Conservation (phyloP, 2,113 vertebrate species). For the Podilymbus podiceps region DNA sequence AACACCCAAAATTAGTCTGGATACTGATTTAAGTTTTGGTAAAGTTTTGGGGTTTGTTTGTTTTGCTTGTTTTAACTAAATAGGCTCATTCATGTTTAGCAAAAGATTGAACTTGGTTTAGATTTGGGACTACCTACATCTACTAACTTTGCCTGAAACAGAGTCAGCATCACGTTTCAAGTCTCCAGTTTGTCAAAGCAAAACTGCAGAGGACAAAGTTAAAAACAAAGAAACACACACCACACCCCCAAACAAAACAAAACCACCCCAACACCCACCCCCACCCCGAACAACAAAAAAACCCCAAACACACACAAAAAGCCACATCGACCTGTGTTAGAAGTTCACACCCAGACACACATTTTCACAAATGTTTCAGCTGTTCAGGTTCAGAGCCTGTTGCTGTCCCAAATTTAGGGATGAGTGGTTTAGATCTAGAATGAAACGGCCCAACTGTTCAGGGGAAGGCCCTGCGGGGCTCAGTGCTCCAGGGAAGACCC, state of each 20-base stretch:
- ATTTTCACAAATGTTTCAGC: not conserved
- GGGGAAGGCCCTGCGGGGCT: not conserved
- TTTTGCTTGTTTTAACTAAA: not conserved
- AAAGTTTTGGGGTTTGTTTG: not conserved
- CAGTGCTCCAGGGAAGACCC: not conserved
- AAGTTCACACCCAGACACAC: not conserved
- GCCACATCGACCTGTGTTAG: not conserved
- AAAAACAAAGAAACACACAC: not conserved
- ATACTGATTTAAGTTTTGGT: not conserved
- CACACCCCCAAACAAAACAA: too few relatives aligned
- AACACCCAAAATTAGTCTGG: not conserved
- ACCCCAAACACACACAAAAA: too few relatives aligned
- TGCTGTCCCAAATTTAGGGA: not conserved
- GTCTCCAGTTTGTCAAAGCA: not conserved
- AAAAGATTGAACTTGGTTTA: not conserved
- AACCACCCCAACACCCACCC: too few relatives aligned
- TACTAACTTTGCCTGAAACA: not conserved
- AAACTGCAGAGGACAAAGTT: not conserved
- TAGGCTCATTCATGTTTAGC: not conserved
- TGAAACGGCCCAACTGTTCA: not conserved
- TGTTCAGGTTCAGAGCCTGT: not conserved
- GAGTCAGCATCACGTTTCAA: not conserved
- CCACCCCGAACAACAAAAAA: too few relatives aligned
- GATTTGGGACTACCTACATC: not conserved
- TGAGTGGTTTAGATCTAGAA: not conserved